Percentiles rank a stretch among this genome's conserved stretches.
phyloP scores from a whole-genome alignment of 2,113 vertebrate species.

The Oxyura jamaicensis region DNA sequence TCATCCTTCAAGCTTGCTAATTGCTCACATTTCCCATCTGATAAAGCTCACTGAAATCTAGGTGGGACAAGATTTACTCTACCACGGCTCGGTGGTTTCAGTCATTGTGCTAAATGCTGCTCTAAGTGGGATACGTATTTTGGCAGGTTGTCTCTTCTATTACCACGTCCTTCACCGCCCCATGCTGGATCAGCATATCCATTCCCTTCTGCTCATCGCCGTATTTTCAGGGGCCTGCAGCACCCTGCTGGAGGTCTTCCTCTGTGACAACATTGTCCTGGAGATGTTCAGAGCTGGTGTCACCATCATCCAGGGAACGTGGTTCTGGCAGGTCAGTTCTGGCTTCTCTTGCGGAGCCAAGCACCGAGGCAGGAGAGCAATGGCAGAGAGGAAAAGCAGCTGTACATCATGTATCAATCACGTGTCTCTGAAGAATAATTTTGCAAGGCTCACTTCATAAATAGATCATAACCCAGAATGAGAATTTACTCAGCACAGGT shows the following conservation, averaged over 20 bases:
- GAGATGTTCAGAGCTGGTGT: conserved; percentile 83
- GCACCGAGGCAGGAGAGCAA: rapidly evolving
- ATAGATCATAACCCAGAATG: background rate
- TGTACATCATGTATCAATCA: rapidly evolving
- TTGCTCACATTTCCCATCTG: background rate
- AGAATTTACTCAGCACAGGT: background rate
- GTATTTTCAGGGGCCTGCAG: conserved; percentile 79
- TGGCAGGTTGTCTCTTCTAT: conserved; percentile 90
- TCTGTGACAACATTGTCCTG: conserved; percentile 82
- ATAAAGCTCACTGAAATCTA: background rate
- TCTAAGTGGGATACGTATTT: background rate
- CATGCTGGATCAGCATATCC: conserved; percentile 88
- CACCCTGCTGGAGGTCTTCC: conserved; percentile 83
- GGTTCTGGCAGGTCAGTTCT: conserved; percentile 93
- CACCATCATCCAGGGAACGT: conserved; percentile 91
- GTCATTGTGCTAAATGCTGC: rapidly evolving
- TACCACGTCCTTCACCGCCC: conserved; percentile 86
- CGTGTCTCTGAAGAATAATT: background rate
- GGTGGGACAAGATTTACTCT: background rate
- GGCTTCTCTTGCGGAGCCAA: background rate
- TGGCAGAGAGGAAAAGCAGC: background rate
- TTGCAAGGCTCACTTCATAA: background rate
- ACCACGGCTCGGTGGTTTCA: rapidly evolving
- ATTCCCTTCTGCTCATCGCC: conserved; percentile 85
- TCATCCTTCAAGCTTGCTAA: background rate